A percentile compares a stretch with the other conserved stretches of the same genome.
Conservation (phyloP, 1,140 invertebrate species). For the Lordiphosa clarofinis region DNA sequence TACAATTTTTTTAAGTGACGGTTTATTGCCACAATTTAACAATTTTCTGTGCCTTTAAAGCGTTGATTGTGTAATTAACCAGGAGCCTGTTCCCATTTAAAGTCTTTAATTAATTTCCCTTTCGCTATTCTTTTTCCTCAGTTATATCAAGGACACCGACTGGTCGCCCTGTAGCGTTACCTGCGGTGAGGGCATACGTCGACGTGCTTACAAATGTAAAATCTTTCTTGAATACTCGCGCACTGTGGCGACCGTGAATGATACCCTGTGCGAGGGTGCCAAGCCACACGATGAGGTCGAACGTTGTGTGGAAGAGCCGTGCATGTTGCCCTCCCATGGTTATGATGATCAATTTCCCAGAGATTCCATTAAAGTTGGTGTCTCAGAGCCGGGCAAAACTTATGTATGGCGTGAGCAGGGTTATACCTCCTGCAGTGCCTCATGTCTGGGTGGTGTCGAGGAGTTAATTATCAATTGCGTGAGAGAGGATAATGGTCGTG, state of each 20-base stretch:
- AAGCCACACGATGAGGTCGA: constrained; percentile 90
- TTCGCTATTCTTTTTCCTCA: constrained; percentile 40
- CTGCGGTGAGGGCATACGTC: constrained; percentile 92
- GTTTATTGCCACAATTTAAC: no score
- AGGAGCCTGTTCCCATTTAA: no score
- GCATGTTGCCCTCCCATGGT: constrained; percentile 82
- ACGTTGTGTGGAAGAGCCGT: constrained; percentile 88
- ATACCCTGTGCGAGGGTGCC: constrained; percentile 91
- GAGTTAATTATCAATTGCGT: constrained; percentile 96
- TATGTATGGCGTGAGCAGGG: constrained; percentile 92
- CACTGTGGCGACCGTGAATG: constrained; percentile 91
- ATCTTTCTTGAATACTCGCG: constrained; percentile 95
- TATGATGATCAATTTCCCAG: constrained; percentile 83
- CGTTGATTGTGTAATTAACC: no score
- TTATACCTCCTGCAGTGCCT: constrained; percentile 94
- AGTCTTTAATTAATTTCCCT: neutral
- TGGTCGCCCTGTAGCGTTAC: constrained; percentile 94
- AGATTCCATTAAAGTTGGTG: constrained; percentile 81
- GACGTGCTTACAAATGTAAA: constrained; percentile 92
- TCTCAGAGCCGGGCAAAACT: constrained; percentile 83
- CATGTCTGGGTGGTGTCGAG: constrained; percentile 94
- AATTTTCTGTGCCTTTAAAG: no score
- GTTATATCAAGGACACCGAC: constrained; percentile 83
- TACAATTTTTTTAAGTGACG: no score
- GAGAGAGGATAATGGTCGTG: constrained; percentile 90